Evolutionary conservation across 2,797 vertebrate species (phyloP).

Genomic region (Telmatherina bonti): DNA sequence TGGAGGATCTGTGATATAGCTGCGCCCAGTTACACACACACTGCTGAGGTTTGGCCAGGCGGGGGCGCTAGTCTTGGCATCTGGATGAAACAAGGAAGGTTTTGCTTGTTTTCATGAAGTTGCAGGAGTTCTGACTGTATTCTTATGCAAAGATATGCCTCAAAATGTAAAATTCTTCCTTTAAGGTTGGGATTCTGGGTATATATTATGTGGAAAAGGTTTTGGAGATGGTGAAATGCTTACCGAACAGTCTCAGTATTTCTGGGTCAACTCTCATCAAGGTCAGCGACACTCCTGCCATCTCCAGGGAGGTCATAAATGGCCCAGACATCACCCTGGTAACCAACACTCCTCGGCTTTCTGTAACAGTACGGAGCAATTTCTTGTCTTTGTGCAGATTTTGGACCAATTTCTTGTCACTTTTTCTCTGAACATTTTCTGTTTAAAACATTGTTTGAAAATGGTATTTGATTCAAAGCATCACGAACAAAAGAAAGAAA

Average conservation of each 20-base stretch:
- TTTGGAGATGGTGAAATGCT: conserved; percentile 32
- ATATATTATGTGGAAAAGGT: too few species aligned
- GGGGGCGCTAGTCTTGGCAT: conserved; percentile 86
- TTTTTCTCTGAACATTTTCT: too few species aligned
- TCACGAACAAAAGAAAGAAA: too few species aligned
- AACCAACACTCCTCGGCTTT: conserved; percentile 80
- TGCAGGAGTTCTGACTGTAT: too few species aligned
- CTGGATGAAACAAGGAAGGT: conserved; percentile 62
- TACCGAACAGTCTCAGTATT: conserved; percentile 88
- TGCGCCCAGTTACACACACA: conserved; percentile 69
- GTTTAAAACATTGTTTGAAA: too few species aligned
- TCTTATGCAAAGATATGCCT: not conserved
- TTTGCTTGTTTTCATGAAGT: too few species aligned
- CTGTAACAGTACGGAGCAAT: conserved; percentile 68
- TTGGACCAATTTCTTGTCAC: not conserved
- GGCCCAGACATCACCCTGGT: conserved; percentile 88
- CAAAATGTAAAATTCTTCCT: not conserved
- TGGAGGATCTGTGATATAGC: conserved; percentile 61
- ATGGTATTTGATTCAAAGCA: too few species aligned
- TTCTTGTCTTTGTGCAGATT: not conserved
- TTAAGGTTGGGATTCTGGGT: not conserved
- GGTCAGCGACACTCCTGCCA: conserved; percentile 92
- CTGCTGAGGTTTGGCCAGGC: conserved; percentile 88
- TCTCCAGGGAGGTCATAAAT: conserved; percentile 96
- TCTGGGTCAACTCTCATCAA: conserved; percentile 85